phyloP scores from a whole-genome alignment of 2,888 invertebrate species.

The Drosophila monieri region DNA sequence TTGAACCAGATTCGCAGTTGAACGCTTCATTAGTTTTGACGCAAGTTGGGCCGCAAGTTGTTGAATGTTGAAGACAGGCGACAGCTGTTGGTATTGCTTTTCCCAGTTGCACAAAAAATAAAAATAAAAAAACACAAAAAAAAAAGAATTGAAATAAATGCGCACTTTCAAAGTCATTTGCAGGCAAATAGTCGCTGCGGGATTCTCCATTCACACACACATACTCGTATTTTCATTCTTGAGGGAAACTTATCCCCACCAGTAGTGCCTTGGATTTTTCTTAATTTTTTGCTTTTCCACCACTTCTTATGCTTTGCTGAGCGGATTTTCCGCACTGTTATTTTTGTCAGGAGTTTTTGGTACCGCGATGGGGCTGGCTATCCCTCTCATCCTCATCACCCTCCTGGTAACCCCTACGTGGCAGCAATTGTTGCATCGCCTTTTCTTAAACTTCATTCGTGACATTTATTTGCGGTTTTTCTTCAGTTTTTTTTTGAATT shows the following conservation, averaged over 20 bases:
- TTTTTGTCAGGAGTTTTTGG: constrained; percentile 53
- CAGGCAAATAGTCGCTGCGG: constrained; percentile 62
- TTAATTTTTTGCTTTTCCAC: constrained; percentile 40
- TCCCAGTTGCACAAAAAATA: constrained; percentile 7
- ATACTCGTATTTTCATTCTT: not conserved
- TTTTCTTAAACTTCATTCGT: constrained; percentile 63
- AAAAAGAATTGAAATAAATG: constrained; percentile 67
- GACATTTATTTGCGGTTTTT: constrained; percentile 76
- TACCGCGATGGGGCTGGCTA: not conserved
- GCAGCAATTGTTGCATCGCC: constrained; percentile 71
- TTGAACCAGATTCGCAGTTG: constrained; percentile 52
- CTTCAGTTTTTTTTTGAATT: constrained; percentile 40
- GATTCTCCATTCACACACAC: constrained; percentile 25
- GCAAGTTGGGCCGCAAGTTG: constrained; percentile 25
- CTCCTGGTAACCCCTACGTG: constrained; percentile 7
- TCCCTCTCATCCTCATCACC: not conserved
- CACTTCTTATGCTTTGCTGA: constrained; percentile 36
- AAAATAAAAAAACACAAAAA: constrained; percentile 31
- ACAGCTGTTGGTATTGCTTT: constrained; percentile 27
- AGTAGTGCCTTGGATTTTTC: constrained; percentile 55
- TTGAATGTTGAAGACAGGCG: constrained; percentile 28
- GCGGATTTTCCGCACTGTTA: constrained; percentile 64
- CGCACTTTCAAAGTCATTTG: constrained; percentile 70
- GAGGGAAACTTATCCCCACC: constrained; percentile 42
- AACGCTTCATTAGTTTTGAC: constrained; percentile 59